Percentiles rank a stretch among this genome's conserved stretches.
phyloP scores from a whole-genome alignment of 2,797 vertebrate genomes.

The Oryzias dopingdopingensis region DNA sequence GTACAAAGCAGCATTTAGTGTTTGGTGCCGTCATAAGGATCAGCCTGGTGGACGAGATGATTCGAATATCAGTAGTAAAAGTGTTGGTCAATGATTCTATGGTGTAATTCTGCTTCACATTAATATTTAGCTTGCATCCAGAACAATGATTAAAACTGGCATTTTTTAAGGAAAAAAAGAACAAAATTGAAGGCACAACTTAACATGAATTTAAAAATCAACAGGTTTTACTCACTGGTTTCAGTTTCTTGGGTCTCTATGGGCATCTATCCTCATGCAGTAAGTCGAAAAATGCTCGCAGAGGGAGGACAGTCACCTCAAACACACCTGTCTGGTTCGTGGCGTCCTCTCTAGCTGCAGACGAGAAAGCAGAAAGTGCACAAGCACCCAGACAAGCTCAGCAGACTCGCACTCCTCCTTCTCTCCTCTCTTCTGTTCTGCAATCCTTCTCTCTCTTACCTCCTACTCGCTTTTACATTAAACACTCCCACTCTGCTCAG shows the following conservation, averaged over 20 bases:
- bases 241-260: slow-evolving; percentile 17
- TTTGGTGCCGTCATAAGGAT: slow-evolving; percentile 24
- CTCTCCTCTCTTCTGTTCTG: slow-evolving; percentile 59
- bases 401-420: slow-evolving; percentile 66
- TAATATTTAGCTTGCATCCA: slow-evolving; percentile 25
- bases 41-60: slow-evolving; percentile 6
- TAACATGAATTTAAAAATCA: background rate
- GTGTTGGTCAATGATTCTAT: slow-evolving; percentile 22
- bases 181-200: background rate
- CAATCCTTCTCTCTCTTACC: slow-evolving; percentile 56
- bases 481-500: slow-evolving; percentile 70
- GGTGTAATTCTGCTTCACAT: background rate
- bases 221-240: slow-evolving; percentile 35
- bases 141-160: background rate
- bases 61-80: slow-evolving; percentile 51
- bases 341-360: slow-evolving; percentile 44
- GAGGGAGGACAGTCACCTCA: slow-evolving; percentile 11
- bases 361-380: slow-evolving; percentile 49
- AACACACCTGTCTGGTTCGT: slow-evolving; percentile 56
- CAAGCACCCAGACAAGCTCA: slow-evolving; percentile 63
- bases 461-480: slow-evolving; percentile 69
- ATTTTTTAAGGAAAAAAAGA: background rate
- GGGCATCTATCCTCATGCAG: slow-evolving; percentile 30
- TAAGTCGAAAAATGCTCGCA: slow-evolving; percentile 13
- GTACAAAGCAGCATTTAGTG: slow-evolving; percentile 23